A percentile compares a stretch with the other conserved stretches of the same genome.
Conservation (phyloP, 2,113 vertebrate species). For the Percina caprodes region DNA sequence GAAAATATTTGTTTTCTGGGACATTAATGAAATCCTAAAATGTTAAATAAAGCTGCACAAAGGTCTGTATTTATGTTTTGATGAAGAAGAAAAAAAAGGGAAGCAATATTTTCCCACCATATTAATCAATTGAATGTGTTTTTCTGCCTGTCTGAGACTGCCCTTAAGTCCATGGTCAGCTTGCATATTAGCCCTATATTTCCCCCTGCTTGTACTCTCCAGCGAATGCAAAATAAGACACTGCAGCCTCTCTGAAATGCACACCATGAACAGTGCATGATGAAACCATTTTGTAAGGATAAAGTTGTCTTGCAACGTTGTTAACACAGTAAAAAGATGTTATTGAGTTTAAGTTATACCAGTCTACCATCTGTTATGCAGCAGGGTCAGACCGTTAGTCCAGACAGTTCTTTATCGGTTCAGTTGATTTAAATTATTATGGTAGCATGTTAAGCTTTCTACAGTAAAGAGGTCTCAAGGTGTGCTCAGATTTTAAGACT, state of each 20-base stretch:
- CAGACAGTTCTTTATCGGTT: constrained; percentile 3
- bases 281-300: constrained; percentile 63
- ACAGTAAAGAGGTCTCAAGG: background rate
- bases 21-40: constrained; percentile 9
- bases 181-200: constrained; percentile 23
- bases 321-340: constrained; percentile 42
- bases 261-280: constrained; percentile 51
- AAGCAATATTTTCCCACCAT: background rate
- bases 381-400: constrained; percentile 7
- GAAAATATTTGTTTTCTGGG: constrained; percentile 31
- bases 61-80: background rate
- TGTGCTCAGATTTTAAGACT: background rate
- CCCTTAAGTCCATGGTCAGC: background rate
- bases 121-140: constrained; percentile 1
- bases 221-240: constrained; percentile 35
- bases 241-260: constrained; percentile 32
- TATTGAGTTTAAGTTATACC: constrained; percentile 22
- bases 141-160: background rate
- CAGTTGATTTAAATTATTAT: constrained; percentile 3
- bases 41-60: background rate
- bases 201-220: constrained; percentile 22
- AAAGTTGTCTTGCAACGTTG: constrained; percentile 48
- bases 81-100: background rate
- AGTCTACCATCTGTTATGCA: background rate
- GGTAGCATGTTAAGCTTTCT: background rate